These are phyloP conservation scores for Athetis lepigone DNA, from an alignment of 2,888 invertebrate genomes.

Conservation along the genomic window DNA sequence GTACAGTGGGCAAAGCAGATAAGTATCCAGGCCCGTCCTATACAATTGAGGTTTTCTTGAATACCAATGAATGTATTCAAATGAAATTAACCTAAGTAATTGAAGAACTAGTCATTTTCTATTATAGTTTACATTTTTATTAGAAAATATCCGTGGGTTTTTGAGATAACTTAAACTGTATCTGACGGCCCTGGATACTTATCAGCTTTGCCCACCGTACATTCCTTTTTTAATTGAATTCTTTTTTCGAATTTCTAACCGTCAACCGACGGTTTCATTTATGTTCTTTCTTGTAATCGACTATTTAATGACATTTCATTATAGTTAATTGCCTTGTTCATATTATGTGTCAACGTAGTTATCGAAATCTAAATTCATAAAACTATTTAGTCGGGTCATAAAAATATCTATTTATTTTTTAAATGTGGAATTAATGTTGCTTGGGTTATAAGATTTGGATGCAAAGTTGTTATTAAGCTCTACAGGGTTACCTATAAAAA, in stretches of 20 bases:
- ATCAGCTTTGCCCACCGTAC: no score
- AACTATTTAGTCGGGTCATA: slow-evolving; percentile 23
- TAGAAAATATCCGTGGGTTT: no score
- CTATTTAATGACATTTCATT: slow-evolving; percentile 27
- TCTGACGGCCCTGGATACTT: no score
- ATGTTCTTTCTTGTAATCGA: slow-evolving; percentile 14
- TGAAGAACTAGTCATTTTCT: no score
- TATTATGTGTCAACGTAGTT: slow-evolving; percentile 13
- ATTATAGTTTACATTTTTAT: no score
- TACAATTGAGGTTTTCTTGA: no score
- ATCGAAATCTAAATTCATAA: slow-evolving; percentile 22
- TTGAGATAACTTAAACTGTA: no score
- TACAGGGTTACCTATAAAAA: slow-evolving; percentile 5
- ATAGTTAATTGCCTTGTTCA: slow-evolving; percentile 36
- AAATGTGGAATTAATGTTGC: slow-evolving; percentile 6
- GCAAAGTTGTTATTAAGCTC: not conserved
- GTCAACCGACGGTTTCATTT: not conserved
- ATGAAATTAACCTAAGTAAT: no score
- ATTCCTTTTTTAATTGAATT: not conserved
- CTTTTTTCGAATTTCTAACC: not conserved
- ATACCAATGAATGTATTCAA: no score
- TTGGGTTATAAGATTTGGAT: slow-evolving; percentile 3
- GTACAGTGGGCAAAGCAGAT: no score
- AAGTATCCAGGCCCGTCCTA: no score
- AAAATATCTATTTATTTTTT: slow-evolving; percentile 23